Base-by-base conservation (phyloP, 2,888 invertebrate genomes). In the Drosophila conformis region DNA sequence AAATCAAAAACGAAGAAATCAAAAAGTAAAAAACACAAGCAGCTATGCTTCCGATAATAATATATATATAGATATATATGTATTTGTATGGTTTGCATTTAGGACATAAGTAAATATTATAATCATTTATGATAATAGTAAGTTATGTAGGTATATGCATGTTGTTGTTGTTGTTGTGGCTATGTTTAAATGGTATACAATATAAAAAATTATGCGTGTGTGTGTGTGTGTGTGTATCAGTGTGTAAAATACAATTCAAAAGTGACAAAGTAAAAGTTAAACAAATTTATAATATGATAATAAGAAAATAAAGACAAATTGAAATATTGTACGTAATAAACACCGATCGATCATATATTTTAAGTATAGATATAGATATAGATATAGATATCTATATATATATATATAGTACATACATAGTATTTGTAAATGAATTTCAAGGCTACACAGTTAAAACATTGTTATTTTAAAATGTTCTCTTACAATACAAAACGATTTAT, bases 401-500 rank as follows among this genome's bases (percentile, higher is more conserved):
- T 63, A 13, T 54, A n/a, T 53, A 40, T 49, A 25, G 40, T 52
- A 63, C 64, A 78, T 42, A 52, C 18, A 53, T 69, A 67, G 62
- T 68, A 58, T 67, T 80, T 87, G 84, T 79, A 83, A 83, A 82
- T 84, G 69, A 79, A 84, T 80, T 73, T 87, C 82, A 87, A 84
- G 87, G 82, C 84, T 84, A 84, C 84, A 87, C 87, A 86, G 84
- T 84, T 83, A 87, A 84, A 84, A 84, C 80, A 53, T 80, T 79
- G 21, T 76, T 57, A 60, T 21, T 57, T 69, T 66, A 77, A 77
- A 77, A 78, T 61, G 51, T 70, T 66, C 57, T 52, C 74, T 78
- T 78, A 78, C 38, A 57, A 69, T 74, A 69, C 69, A 73, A 78
- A 78, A 40, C 18, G 27, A 61, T 76, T 51, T 65, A 56, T 73